A percentile compares a stretch with the other conserved stretches of the same genome.
phyloP scores from a whole-genome alignment of 2,797 vertebrate genomes.

The Hippopotamyrus pictus region DNA sequence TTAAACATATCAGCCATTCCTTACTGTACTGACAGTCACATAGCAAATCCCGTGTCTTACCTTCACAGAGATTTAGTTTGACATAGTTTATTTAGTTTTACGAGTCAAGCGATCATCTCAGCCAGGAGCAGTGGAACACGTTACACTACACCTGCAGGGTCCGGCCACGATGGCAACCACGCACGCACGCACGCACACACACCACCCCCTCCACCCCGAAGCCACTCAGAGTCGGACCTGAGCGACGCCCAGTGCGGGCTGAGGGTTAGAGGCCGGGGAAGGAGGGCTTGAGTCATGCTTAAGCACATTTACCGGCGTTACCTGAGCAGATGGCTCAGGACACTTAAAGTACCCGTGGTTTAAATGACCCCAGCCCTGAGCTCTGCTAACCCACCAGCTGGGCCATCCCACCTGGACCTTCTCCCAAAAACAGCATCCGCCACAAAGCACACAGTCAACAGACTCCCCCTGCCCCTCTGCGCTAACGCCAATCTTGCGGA shows the following conservation, averaged over 20 bases:
- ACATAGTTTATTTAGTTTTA: not conserved
- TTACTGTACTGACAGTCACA: not conserved
- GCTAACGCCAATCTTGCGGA: not conserved
- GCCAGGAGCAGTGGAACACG: not conserved
- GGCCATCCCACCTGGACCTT: not conserved
- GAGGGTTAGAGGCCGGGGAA: slow-evolving; percentile 36
- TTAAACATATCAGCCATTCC: not conserved
- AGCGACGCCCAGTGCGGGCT: slow-evolving; percentile 63
- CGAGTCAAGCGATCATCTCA: not conserved
- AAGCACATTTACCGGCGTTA: not conserved
- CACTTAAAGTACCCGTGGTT: not conserved
- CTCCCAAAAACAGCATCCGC: not conserved
- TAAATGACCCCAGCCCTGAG: not conserved
- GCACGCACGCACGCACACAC: not conserved
- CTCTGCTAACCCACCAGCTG: not conserved
- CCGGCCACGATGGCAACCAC: not conserved
- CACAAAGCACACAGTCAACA: not conserved
- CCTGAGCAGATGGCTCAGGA: not conserved
- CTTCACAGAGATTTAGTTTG: not conserved
- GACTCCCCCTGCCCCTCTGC: not conserved
- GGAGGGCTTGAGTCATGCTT: not conserved
- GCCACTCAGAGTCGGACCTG: slow-evolving; percentile 63
- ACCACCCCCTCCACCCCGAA: slow-evolving; percentile 64
- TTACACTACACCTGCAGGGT: not conserved
- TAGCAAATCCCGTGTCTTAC: not conserved